A percentile compares a stretch with the other conserved stretches of the same genome.
phyloP scores from a whole-genome alignment of 1,140 invertebrate species.

The Ganaspis sp. region DNA sequence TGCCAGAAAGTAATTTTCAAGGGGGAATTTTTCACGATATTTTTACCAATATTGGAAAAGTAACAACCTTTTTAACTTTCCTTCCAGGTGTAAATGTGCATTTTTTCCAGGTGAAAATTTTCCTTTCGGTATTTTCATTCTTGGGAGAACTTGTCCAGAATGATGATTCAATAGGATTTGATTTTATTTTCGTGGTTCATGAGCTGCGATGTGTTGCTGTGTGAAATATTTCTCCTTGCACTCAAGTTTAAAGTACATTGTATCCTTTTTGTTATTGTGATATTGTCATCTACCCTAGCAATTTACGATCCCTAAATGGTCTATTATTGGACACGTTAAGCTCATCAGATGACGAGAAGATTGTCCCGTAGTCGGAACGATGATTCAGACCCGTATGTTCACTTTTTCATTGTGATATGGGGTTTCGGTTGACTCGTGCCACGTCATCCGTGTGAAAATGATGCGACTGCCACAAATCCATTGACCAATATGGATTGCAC shows the following conservation, averaged over 20 bases:
- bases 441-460: slow-evolving; percentile 50
- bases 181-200: too few relatives aligned
- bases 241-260: background rate
- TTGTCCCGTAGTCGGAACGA: background rate
- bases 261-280: background rate
- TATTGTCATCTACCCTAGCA: background rate
- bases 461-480: slow-evolving; percentile 52
- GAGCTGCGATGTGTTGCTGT: too few relatives aligned
- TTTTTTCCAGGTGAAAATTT: too few relatives aligned
- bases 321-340: slow-evolving; percentile 8
- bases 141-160: too few relatives aligned
- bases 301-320: slow-evolving; percentile 12
- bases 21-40: background rate
- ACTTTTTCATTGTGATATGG: background rate
- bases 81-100: too few relatives aligned
- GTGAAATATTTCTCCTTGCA: too few relatives aligned
- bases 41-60: background rate
- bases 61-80: background rate
- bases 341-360: slow-evolving; percentile 8
- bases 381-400: slow-evolving; percentile 28
- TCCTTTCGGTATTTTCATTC: too few relatives aligned
- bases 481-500: slow-evolving; percentile 39
- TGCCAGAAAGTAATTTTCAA: slow-evolving; percentile 11
- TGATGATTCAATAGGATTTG: too few relatives aligned
- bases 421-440: background rate